Base-by-base conservation (phyloP, 2,888 invertebrate species). In the Plagodis pulveraria region DNA sequence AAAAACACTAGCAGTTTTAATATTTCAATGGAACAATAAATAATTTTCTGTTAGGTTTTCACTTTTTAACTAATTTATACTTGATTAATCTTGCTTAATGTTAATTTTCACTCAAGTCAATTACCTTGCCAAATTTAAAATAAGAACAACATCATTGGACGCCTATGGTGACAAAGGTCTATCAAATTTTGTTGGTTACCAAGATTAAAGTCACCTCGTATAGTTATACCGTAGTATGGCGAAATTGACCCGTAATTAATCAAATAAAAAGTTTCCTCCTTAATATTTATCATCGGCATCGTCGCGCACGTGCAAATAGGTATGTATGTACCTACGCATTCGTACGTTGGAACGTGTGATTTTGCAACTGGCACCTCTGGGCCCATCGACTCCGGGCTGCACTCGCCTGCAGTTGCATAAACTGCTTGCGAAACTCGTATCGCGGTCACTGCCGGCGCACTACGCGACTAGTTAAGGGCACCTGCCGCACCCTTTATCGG, bases 381-480 rank as follows among this genome's bases (percentile, higher is more conserved):
- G 85, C 81, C 89, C 88, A 87, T 88, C 90, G 86, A 82, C 84
- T 78, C 62, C 79, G 76, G 74, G 76, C 82, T 87, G 89, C 89
- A 89, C 82, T 86, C 80, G 80, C 78, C 70, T 84, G 89, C 86
- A 86, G 84, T 91, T 91, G 91, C 91, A 91, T 91, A 89, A 91
- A 90, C 74, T 62, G 63, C 73, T 91, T 91, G 86, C 84, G 82
- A 89, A 80, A 91, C 80, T 62, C 75, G 84, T 83, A 91, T 89
- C 88, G 88, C 90, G 91, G 91, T 91, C 91, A 91, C 91, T 91
- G 91, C 86, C 90, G 89, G 80, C 76, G 80, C 78, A 75, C 68
- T 61, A 58, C 61, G 66, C 74, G 76, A 73, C 77, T 80, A 79
- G 81, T 77, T 83, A 82, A 83, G 83, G 83, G 83, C 83, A 82